A percentile compares a stretch with the other conserved stretches of the same genome.
phyloP scores from a whole-genome alignment of 92 coral and sea anemone species.

The Paragorgia papillata region DNA sequence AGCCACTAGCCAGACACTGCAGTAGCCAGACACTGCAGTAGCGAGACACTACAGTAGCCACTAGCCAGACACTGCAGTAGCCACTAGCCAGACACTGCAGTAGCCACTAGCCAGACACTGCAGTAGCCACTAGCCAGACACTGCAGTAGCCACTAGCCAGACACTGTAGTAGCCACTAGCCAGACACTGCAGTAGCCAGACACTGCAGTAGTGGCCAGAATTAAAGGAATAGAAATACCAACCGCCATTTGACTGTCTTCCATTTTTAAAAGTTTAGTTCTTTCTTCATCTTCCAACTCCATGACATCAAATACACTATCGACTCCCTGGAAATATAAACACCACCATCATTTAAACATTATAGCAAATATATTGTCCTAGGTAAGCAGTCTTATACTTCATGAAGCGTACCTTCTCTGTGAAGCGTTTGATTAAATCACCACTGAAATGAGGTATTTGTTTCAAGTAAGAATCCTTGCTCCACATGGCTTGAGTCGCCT shows the following conservation, averaged over 20 bases:
- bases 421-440: conserved; percentile 84
- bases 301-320: conserved; percentile 98
- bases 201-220: too few relatives aligned
- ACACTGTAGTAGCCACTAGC: too few relatives aligned
- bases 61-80: too few relatives aligned
- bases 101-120: too few relatives aligned
- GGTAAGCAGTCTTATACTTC: background rate
- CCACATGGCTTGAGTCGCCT: conserved; percentile 99
- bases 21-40: too few relatives aligned
- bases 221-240: background rate
- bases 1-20: too few relatives aligned
- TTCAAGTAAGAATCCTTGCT: conserved; percentile 96
- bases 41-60: too few relatives aligned
- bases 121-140: too few relatives aligned
- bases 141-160: too few relatives aligned
- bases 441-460: conserved; percentile 93
- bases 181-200: too few relatives aligned
- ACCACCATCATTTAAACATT: background rate
- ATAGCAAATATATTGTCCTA: background rate
- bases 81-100: too few relatives aligned
- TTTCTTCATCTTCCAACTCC: conserved; percentile 98
- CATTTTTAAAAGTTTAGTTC: conserved; percentile 83
- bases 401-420: conserved; percentile 71
- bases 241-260: conserved; percentile 97
- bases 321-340: conserved; percentile 63